These are phyloP conservation scores for Paedocypris micromegethes DNA, from an alignment of 2,797 vertebrate species.

Conservation along the genomic window DNA sequence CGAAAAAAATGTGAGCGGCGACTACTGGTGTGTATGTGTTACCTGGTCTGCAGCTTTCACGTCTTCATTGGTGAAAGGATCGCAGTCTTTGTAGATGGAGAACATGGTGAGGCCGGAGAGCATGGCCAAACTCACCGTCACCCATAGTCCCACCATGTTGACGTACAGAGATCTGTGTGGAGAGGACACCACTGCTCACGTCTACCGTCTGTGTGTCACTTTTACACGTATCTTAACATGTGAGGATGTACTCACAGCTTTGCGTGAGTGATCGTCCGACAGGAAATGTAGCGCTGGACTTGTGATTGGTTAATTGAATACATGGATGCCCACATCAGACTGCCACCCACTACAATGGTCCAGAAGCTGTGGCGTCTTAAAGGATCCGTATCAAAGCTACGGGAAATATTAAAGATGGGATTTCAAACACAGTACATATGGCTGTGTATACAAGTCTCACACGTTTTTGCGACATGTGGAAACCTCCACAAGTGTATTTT, in stretches of 20 bases:
- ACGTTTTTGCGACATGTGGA: too few relatives aligned
- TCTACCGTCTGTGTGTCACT: too few relatives aligned
- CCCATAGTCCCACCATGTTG: constrained; percentile 71
- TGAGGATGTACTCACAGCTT: constrained; percentile 67
- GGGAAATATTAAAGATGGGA: not conserved
- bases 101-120: constrained; percentile 73
- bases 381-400: constrained; percentile 74
- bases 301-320: constrained; percentile 79
- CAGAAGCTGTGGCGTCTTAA: constrained; percentile 74
- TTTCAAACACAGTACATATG: not conserved
- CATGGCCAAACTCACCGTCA: constrained; percentile 72
- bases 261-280: constrained; percentile 68
- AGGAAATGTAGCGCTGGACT: constrained; percentile 78
- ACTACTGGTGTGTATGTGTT: constrained; percentile 16
- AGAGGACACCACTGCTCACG: not conserved
- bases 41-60: constrained; percentile 67
- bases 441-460: not conserved
- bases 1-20: not conserved
- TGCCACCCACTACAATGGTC: constrained; percentile 70
- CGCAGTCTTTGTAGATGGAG: constrained; percentile 75
- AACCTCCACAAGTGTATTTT: not conserved
- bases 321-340: constrained; percentile 72
- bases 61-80: constrained; percentile 65
- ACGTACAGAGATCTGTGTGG: constrained; percentile 69
- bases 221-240: not conserved